Evolutionary conservation across 2,113 vertebrate species (phyloP), one percentile per base, ranked within the genome.

Genomic region (Malurus cyaneus): DNA sequence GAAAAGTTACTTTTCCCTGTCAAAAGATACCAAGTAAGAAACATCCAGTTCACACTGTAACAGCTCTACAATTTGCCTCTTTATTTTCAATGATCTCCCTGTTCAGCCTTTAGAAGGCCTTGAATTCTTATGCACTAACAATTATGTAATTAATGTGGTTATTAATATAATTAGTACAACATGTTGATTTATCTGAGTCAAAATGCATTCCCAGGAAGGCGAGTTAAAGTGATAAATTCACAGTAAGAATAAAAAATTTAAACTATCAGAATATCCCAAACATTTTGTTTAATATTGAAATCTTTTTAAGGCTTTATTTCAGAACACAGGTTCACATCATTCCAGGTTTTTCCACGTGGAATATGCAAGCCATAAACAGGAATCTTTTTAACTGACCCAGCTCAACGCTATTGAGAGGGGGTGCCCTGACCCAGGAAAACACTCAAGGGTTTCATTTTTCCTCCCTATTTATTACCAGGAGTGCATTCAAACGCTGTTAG

Each of bases 91-190:
- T 47, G 64, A 34, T 90, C 29, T 80, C 54, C 34, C 64, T 77
- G 32, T 82, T 90, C 80, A 92, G 46, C 5, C 34, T 57, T 57
- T 12, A 66, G 59, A 62, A 46, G 49, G 49, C 21, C 88, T 41
- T 56, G 49, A 69, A 78, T 94, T 42, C 82, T 69, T 46, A 57
- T 2, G 23, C 76, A 28, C 66, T 52, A 91, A 61, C 28, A 72
- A 18, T 90, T 85, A 25, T 18, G 92, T 62, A 93, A 95, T 90
- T 90, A 82, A 88, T 42, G 60, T 80, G 25, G 42, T 78, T 73
- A n/a, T 80, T 95, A 90, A 80, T 80, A 86, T 82, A 92, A 95
- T 77, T 92, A 94, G 83, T 73, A 54, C 24, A 70, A 8, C 24
- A 12, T 42, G 44, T 64, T 93, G 76, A 88, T 91, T 88, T 74